Percentiles rank a stretch among this genome's conserved stretches.
These are phyloP conservation scores for Sardinella longiceps DNA, from an alignment of 2,797 vertebrate species.

Conservation along the genomic window DNA sequence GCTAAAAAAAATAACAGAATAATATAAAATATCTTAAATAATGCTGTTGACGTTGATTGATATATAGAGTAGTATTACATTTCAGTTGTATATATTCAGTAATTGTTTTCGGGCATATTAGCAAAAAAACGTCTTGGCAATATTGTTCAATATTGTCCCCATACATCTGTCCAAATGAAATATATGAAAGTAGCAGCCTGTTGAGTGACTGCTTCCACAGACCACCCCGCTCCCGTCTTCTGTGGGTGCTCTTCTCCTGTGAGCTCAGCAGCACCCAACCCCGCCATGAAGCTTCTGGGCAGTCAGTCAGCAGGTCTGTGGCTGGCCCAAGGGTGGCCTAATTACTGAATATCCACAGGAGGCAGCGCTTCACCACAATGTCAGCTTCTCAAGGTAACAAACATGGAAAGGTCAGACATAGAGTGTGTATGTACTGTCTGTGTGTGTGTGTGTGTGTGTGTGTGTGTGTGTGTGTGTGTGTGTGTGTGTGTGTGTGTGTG, in stretches of 20 bases:
- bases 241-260: not conserved
- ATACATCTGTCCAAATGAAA: not conserved
- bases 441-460: conserved; percentile 35
- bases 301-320: not conserved
- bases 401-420: conserved; percentile 81
- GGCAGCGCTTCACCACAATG: conserved; percentile 71
- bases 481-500: no score
- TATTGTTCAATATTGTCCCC: not conserved
- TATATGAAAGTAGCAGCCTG: not conserved
- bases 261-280: not conserved
- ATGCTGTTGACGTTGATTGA: no score
- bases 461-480: conserved; percentile 34
- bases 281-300: not conserved
- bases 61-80: no score
- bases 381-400: conserved; percentile 79
- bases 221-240: not conserved
- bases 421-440: conserved; percentile 23
- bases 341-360: not conserved
- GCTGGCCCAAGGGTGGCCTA: not conserved
- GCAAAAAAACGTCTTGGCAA: no score
- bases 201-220: no score
- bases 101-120: no score
- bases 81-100: no score
- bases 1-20: no score
- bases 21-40: no score